Percentiles rank a stretch among this genome's conserved stretches.
These are phyloP conservation scores for Calameuta idolon DNA, from an alignment of 2,888 invertebrate genomes.

Conservation along the genomic window DNA sequence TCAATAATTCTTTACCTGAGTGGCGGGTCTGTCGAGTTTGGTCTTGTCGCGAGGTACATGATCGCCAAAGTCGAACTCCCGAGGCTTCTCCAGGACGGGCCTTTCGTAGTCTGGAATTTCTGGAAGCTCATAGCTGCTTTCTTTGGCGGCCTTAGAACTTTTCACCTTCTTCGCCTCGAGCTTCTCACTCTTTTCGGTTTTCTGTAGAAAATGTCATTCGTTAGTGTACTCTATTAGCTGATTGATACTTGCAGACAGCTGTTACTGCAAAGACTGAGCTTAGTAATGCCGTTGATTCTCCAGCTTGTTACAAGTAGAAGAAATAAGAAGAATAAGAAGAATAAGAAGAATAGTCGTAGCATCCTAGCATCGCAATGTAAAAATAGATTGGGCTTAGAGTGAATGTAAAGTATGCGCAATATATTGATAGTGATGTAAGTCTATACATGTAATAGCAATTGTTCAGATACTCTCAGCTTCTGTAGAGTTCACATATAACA, in stretches of 20 bases:
- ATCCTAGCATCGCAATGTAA: too few relatives aligned
- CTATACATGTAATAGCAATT: background rate
- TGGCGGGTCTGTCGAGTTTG: conserved; percentile 58
- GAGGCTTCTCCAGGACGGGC: conserved; percentile 74
- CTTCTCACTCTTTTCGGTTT: conserved; percentile 60
- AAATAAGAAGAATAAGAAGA: background rate
- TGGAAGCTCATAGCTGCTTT: conserved; percentile 59
- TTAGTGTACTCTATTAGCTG: background rate
- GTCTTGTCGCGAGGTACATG: conserved; percentile 57
- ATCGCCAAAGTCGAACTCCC: conserved; percentile 62
- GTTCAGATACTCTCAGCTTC: background rate
- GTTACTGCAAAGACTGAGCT: background rate
- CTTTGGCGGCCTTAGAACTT: conserved; percentile 53
- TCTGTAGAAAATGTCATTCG: conserved; percentile 40
- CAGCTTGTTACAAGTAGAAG: background rate
- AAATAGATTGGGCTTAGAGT: background rate
- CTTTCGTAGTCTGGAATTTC: conserved; percentile 78
- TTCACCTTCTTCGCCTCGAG: conserved; percentile 56
- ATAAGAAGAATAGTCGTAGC: background rate
- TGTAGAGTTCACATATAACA: background rate
- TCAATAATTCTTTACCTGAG: conserved; percentile 47
- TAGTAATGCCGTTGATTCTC: background rate
- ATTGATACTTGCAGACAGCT: background rate
- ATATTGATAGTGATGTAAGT: background rate
- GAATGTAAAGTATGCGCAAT: background rate